Evolutionary conservation across 30 jellyfish, hydroid and myxozoan genomes (phyloP).

Genomic region (Thelohanellus kitauei): DNA sequence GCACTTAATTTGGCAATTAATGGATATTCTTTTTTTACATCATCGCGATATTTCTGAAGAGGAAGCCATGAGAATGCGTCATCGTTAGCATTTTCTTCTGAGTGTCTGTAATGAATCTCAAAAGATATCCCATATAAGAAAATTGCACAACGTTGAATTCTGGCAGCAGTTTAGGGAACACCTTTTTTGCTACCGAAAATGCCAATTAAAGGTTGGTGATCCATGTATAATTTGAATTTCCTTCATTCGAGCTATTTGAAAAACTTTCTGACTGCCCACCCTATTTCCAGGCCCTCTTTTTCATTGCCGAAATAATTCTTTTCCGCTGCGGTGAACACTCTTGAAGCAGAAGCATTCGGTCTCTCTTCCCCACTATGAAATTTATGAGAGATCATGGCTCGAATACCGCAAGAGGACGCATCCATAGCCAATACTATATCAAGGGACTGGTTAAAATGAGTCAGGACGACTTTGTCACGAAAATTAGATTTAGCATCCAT

Average conservation of each 20-base stretch:
- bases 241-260: constrained; percentile 24
- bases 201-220: constrained; percentile 11
- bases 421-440: constrained; percentile 8
- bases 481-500: not conserved
- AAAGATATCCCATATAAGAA: constrained; percentile 3
- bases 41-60: not conserved
- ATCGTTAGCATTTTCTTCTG: constrained; percentile 1
- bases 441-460: constrained; percentile 17
- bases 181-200: constrained; percentile 12
- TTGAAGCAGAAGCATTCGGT: constrained; percentile 18
- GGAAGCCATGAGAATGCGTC: constrained; percentile 8
- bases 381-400: constrained; percentile 25
- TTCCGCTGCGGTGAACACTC: constrained; percentile 9
- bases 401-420: constrained; percentile 31
- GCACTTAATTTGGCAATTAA: no score
- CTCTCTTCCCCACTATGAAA: constrained; percentile 13
- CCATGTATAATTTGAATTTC: constrained; percentile 15
- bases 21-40: no score
- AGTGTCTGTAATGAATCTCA: not conserved
- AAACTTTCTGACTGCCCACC: constrained; percentile 21
- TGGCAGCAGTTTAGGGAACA: constrained; percentile 15
- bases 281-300: constrained; percentile 24
- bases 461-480: constrained; percentile 5
- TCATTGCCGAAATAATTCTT: constrained; percentile 16
- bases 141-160: constrained; percentile 17